Evolutionary conservation across 2,797 vertebrate species (phyloP).

Genomic region (Enteromius anoplus): DNA sequence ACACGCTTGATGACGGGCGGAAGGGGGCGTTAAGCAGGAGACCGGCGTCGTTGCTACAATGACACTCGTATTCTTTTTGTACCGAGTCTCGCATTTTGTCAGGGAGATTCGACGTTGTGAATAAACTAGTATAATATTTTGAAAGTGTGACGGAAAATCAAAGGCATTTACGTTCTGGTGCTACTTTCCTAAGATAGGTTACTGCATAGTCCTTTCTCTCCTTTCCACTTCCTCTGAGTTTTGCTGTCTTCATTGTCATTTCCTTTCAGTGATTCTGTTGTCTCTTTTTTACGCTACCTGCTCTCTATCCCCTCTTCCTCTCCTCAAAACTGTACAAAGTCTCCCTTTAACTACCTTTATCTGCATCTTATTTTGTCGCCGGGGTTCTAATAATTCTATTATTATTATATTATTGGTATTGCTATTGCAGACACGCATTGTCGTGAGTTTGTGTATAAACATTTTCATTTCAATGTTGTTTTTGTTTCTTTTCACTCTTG

Average conservation of each 20-base stretch:
- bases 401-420: slow-evolving; percentile 78
- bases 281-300: slow-evolving; percentile 37
- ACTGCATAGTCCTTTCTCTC: slow-evolving; percentile 66
- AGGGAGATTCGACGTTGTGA: slow-evolving; percentile 69
- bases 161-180: slow-evolving; percentile 79
- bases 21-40: slow-evolving; percentile 37
- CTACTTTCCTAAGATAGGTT: slow-evolving; percentile 80
- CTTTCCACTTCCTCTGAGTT: slow-evolving; percentile 54
- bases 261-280: slow-evolving; percentile 42
- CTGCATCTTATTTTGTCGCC: slow-evolving; percentile 72
- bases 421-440: slow-evolving; percentile 80
- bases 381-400: slow-evolving; percentile 70
- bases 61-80: slow-evolving; percentile 71
- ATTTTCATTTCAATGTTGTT: slow-evolving; percentile 84
- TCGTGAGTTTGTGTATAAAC: slow-evolving; percentile 83
- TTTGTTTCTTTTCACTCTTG: slow-evolving; percentile 85
- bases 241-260: slow-evolving; percentile 52
- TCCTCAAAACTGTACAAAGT: slow-evolving; percentile 72
- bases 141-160: slow-evolving; percentile 68
- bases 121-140: slow-evolving; percentile 69
- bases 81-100: slow-evolving; percentile 71
- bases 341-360: slow-evolving; percentile 79
- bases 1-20: slow-evolving; percentile 21
- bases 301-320: slow-evolving; percentile 18
- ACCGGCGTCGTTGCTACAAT: slow-evolving; percentile 64